A percentile compares a stretch with the other conserved stretches of the same genome.
phyloP scores from a whole-genome alignment of 2,888 invertebrate genomes.

The Clostera curtula region DNA sequence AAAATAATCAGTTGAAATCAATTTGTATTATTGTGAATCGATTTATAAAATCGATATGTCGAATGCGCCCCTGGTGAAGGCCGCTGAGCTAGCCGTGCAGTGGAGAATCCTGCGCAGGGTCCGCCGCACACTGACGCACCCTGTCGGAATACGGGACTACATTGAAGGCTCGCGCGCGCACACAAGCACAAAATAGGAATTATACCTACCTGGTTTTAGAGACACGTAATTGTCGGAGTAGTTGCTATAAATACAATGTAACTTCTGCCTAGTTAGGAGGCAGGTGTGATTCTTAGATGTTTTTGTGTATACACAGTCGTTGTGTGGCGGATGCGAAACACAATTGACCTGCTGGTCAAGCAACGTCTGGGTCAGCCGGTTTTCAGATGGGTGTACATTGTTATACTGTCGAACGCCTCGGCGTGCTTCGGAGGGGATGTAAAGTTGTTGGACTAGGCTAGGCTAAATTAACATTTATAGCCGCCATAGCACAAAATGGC shows the following conservation, averaged over 20 bases:
- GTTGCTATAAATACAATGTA: slow-evolving; percentile 42
- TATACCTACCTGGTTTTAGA: slow-evolving; percentile 49
- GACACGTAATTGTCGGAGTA: slow-evolving; percentile 39
- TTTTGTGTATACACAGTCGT: no score
- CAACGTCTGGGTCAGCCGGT: no score
- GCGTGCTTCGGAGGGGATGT: no score
- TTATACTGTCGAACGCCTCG: no score
- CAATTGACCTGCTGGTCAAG: no score
- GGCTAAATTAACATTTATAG: no score
- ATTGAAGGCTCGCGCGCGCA: slow-evolving; percentile 28
- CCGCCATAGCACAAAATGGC: no score
- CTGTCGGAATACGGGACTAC: slow-evolving; percentile 26
- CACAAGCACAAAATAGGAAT: slow-evolving; percentile 29
- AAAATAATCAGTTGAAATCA: no score
- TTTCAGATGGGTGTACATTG: no score
- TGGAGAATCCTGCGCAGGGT: slow-evolving; percentile 57
- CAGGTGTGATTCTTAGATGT: slow-evolving; percentile 35
- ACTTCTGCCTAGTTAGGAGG: slow-evolving; percentile 20
- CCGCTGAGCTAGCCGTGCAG: slow-evolving; percentile 60
- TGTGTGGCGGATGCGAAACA: no score
- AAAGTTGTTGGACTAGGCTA: no score
- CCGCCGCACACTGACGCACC: slow-evolving; percentile 39
- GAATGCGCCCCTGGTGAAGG: slow-evolving; percentile 70
- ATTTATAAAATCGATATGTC: slow-evolving; percentile 41
- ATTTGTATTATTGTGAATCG: no score